Base-by-base conservation (phyloP, 2,888 invertebrate genomes). In the Aricia artaxerxes region DNA sequence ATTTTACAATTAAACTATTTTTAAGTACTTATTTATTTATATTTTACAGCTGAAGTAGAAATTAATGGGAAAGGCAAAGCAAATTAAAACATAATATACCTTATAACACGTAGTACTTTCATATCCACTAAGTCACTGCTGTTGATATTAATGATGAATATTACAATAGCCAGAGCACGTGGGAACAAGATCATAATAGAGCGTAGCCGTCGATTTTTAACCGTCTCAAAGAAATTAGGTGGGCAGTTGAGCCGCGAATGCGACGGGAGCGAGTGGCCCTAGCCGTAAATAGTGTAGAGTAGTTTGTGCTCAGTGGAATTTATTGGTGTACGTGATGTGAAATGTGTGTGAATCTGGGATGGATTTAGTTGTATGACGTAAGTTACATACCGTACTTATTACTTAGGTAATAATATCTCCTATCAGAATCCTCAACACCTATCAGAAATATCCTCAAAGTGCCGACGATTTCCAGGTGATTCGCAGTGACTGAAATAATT, bases 181-280 rank as follows among this genome's bases (percentile, higher is more conserved):
- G 53, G 53, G 35, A 76, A 76, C 35, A 76, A 76, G 31, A 76
- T 82, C 82, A 80, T 81, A 83, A 81, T 81, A 83, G 82, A 83
- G 82, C 81, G 82, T 85, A 82, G 82, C 79, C 81, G 79, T 77
- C 78, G 81, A 79, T 83, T 82, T 84, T 84, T 83, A 84, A 84
- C 84, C 84, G 86, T 86, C 85, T 82, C 80, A 80, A 78, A 82
- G 85, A 86, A 88, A 90, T 91, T 89, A 86, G 89, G 88, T 87
- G 87, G 88, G 85, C 91, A 92, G 92, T 92, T 86, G 87, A 82
- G 85, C 82, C 88, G 87, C 88, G 92, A 89, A 88, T 86, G 89
- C 85, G 87, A 86, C 86, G 86, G 88, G 84, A 89, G 91, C 89
- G 83, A 88, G 40, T 40, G 57, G 61, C 40, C 77, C 61, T 44